Evolutionary conservation across 2,113 vertebrate genomes (phyloP), one percentile per base, ranked within the genome.

Genomic region (Lichenostomus cassidix): DNA sequence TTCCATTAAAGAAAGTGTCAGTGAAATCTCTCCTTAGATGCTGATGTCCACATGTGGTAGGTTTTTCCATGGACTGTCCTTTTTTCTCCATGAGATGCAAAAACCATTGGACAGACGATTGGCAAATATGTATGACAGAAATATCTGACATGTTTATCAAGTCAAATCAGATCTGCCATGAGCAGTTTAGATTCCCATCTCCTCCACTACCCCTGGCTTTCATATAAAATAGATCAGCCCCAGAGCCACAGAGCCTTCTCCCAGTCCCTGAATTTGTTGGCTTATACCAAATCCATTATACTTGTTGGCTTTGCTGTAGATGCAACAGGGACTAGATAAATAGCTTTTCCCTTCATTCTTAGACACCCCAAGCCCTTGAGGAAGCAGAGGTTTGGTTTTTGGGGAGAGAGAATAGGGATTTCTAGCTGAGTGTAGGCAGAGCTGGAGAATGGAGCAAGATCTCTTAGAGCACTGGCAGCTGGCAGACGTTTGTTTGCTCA

Each of bases 231-330:
- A 7, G 10, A 64, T 75, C 27, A 67, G 19, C 9, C 31, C 19
- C 15, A 89, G n/a, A 39, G n/a, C 24, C 11, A 28, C 21, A 11
- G 6, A 81, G 23, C 22, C 25, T 82, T 64, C 44, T 47, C 37
- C 24, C 15, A 56, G 0, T 18, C 4, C 53, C n/a, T 42, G 42
- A 42, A 13, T 0, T 1, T 63, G 7, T n/a, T 83, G 50, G 5
- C 4, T 85, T 77, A 27, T 21, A 73, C 11, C 11, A 46, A 53
- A 69, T 28, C 47, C 4, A 10, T 28, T 71, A 22, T 52, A 52
- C 15, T 52, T 39, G 18, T 15, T 69, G 5, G 17, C 13, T 83
- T 92, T 74, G 35, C 17, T 58, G 24, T 17, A 73, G 47, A 16
- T 84, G 16, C 19, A 75, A 41, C 0, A 5, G 7, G 4, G 22